phyloP scores from a whole-genome alignment of 2,888 invertebrate species.

The Melikaiella ostensackeni region DNA sequence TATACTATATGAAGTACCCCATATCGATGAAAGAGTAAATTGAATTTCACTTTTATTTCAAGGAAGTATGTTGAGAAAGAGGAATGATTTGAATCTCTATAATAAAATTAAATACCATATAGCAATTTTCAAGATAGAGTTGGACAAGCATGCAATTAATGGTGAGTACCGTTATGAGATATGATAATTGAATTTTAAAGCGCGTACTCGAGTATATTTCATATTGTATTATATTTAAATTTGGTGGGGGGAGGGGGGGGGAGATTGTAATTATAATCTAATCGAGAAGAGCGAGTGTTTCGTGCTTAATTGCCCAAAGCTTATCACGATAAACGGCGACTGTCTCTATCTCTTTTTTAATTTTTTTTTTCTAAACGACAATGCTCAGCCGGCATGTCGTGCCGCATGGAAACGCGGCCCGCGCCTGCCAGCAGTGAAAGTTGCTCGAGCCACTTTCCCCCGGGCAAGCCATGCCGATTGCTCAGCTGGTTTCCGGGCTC shows the following conservation, averaged over 20 bases:
- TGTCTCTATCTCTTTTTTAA: conserved; percentile 11
- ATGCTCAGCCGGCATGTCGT: conserved; percentile 48
- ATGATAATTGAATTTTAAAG: conserved; percentile 11
- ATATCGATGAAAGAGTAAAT: not conserved
- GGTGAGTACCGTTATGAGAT: conserved; percentile 26
- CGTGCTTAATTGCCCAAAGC: conserved; percentile 54
- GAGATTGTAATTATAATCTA: not conserved
- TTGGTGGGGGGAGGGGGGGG: not conserved
- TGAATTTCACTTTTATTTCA: not conserved
- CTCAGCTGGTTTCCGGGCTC: conserved; percentile 71
- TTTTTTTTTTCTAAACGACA: conserved; percentile 43
- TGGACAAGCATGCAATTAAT: conserved; percentile 26
- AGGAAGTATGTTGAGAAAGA: conserved; percentile 14
- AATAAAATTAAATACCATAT: conserved; percentile 10
- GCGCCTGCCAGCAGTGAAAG: conserved; percentile 71
- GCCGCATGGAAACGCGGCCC: conserved; percentile 53
- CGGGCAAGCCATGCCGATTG: conserved; percentile 62
- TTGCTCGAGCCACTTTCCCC: conserved; percentile 75
- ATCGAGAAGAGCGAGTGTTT: conserved; percentile 12
- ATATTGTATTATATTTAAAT: not conserved
- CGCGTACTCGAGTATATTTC: conserved; percentile 1
- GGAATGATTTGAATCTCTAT: conserved; percentile 10
- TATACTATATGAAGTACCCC: no score
- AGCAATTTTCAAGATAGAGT: conserved; percentile 12
- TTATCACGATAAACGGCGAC: conserved; percentile 48